Evolutionary conservation across 2,113 vertebrate genomes (phyloP), one percentile per base, ranked within the genome.

Genomic region (Phrynosoma blainvillii): DNA sequence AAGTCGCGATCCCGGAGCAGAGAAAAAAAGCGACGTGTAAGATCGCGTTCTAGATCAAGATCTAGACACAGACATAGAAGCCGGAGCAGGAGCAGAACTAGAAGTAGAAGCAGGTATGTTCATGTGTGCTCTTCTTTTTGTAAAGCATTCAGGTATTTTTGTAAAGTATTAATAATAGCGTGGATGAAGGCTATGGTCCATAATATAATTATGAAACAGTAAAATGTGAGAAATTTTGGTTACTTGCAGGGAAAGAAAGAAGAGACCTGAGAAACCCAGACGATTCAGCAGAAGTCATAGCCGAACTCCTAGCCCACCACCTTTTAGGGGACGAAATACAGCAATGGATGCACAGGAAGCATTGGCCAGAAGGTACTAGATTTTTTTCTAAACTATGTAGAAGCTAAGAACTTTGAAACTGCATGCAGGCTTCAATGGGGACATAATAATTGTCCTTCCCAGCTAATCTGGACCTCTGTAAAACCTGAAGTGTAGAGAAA

Each of bases 301-400:
- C 92, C 94, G 96, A 30, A 98, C 98, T 71, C 96, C 96, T 0
- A 98, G 97, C 94, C 98, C 98, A 0, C 97, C 97, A 27, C 96
- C 97, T 12, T 99, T 99, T 94, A 96, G 99, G 54, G 99, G 98
- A 40, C 96, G 99, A 90, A 99, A 99, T 92, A 98, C 98, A 89
- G 99, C 99, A 30, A 99, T 99, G 99, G 99, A 99, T 94, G 99
- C 99, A 47, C 99, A 99, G 91, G 99, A 99, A 90, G 98, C 99
- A 12, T 93, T 99, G 91, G 98, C 98, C 92, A 97, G 98, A 95
- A 98, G 98, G 98, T 99, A 94, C 81, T 89, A 4, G 42, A 84
- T n/a, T 9, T 68, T 3, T 21, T 83, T 62, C 59, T 47, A 12
- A 20, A 18, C 12, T 0, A 59, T 87, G 68, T 59, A 40, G 23